Conservation (phyloP, 2,797 vertebrate species). For the Orientallactaga sibirica region DNA sequence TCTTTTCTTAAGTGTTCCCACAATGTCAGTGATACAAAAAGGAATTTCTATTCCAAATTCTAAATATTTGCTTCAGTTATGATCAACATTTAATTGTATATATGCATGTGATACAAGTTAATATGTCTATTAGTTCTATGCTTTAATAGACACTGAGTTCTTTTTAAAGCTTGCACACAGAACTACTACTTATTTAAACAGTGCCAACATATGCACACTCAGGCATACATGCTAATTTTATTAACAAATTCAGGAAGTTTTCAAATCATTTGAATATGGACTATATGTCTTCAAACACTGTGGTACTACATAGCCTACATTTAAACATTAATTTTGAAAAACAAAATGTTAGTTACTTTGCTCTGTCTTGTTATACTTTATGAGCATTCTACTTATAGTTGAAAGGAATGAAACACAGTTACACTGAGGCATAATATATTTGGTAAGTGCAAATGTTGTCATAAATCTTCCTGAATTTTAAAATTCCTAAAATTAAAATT, state of each 20-base stretch:
- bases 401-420: not conserved
- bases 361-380: not conserved
- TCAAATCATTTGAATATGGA: not conserved
- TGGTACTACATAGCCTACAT: not conserved
- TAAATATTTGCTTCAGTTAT: slow-evolving; percentile 4
- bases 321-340: slow-evolving; percentile 48
- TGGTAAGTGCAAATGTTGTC: not conserved
- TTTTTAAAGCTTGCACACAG: not conserved
- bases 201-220: not conserved
- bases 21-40: slow-evolving; percentile 21
- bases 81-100: not conserved
- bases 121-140: not conserved
- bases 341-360: not conserved
- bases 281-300: too few species aligned
- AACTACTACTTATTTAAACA: not conserved
- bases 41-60: not conserved
- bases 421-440: not conserved
- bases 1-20: slow-evolving; percentile 28
- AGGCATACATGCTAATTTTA: not conserved
- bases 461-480: slow-evolving; percentile 23
- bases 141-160: not conserved
- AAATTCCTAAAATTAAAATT: slow-evolving; percentile 35
- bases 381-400: not conserved
- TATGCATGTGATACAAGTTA: not conserved
- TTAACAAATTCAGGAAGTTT: slow-evolving; percentile 1